Evolutionary conservation across 2,113 vertebrate genomes (phyloP).

Genomic region (Pyxicephalus adspersus): DNA sequence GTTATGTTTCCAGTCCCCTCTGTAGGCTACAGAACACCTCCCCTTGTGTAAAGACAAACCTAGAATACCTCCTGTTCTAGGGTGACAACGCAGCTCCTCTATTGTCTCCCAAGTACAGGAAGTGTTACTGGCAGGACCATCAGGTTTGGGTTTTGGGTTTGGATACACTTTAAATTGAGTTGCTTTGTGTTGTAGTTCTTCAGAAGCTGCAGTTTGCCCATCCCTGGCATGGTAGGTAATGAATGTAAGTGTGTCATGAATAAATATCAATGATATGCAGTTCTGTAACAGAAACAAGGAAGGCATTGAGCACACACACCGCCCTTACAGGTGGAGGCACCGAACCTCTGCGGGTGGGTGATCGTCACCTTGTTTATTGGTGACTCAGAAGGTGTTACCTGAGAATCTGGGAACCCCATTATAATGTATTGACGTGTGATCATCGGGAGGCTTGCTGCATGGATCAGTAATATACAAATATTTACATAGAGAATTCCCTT

Average conservation of each 20-base stretch:
- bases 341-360: constrained; percentile 11
- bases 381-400: constrained; percentile 9
- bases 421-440: not conserved
- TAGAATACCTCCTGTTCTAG: too few relatives aligned
- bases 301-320: not conserved
- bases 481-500: too few relatives aligned
- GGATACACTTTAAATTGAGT: too few relatives aligned
- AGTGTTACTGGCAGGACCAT: too few relatives aligned
- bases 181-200: too few relatives aligned
- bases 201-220: too few relatives aligned
- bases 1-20: too few relatives aligned
- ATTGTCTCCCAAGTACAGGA: not conserved
- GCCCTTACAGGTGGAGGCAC: not conserved
- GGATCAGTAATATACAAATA: too few relatives aligned
- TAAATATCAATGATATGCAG: not conserved
- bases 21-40: too few relatives aligned
- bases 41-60: too few relatives aligned
- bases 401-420: not conserved
- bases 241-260: not conserved
- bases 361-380: constrained; percentile 18
- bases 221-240: too few relatives aligned
- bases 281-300: not conserved
- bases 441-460: too few relatives aligned
- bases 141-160: not conserved
- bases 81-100: not conserved